Percentiles rank a stretch among this genome's conserved stretches.
phyloP scores from a whole-genome alignment of 2,113 vertebrate species.

The Tragelaphus scriptus region DNA sequence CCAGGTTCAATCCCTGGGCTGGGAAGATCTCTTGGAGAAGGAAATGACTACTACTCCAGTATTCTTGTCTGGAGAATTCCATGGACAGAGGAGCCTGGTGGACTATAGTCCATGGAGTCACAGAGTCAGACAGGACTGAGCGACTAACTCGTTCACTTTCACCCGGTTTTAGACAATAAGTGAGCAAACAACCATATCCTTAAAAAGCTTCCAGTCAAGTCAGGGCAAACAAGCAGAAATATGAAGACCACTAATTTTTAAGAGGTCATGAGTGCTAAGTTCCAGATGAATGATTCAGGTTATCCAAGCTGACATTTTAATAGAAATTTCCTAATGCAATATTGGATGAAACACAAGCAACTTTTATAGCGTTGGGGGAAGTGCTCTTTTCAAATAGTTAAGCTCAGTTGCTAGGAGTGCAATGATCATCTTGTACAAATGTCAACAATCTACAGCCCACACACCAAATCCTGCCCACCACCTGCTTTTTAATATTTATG shows the following conservation, averaged over 20 bases:
- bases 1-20: not conserved
- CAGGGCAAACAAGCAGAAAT: not conserved
- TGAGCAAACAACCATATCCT: not conserved
- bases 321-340: not conserved
- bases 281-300: not conserved
- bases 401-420: not conserved
- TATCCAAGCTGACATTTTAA: not conserved
- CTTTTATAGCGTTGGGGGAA: not conserved
- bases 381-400: not conserved
- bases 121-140: not conserved
- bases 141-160: fast-evolving
- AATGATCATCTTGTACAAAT: not conserved
- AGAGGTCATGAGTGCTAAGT: not conserved
- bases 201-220: not conserved
- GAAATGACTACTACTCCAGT: not conserved
- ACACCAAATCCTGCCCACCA: not conserved
- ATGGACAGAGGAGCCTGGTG: not conserved
- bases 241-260: not conserved
- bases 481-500: not conserved
- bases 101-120: not conserved
- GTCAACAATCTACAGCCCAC: not conserved
- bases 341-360: not conserved
- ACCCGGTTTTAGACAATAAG: not conserved
- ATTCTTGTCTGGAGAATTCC: not conserved
- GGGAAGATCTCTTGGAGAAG: not conserved